These are phyloP conservation scores for Passer domesticus DNA, from an alignment of 2,113 vertebrate genomes.

Conservation along the genomic window DNA sequence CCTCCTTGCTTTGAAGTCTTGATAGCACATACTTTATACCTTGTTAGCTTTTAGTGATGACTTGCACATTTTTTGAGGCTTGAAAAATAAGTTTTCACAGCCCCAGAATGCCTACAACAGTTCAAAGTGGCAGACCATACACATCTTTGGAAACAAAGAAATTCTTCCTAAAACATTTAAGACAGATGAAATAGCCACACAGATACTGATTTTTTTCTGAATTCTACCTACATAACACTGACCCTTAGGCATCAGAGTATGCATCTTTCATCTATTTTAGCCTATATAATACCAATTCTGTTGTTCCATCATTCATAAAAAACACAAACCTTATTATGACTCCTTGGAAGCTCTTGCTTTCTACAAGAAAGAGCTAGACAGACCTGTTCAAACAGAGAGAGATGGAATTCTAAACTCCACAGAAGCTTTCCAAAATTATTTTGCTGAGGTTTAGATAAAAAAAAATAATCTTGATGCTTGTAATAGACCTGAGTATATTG, in stretches of 20 bases:
- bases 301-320: background rate
- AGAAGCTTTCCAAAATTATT: background rate
- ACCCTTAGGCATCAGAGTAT: background rate
- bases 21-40: background rate
- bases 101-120: background rate
- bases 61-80: background rate
- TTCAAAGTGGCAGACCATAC: background rate
- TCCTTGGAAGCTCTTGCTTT: background rate
- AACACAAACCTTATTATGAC: background rate
- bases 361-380: background rate
- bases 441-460: background rate
- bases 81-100: background rate
- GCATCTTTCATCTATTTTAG: background rate
- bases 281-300: background rate
- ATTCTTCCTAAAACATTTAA: background rate
- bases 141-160: background rate
- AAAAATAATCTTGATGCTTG: background rate
- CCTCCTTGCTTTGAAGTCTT: conserved; percentile 21
- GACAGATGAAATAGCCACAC: background rate
- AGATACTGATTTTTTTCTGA: background rate
- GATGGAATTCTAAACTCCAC: background rate
- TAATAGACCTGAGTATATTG: background rate
- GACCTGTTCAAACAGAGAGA: background rate
- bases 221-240: background rate
- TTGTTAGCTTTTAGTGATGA: background rate